phyloP scores from a whole-genome alignment of 2,888 invertebrate genomes.

The Pristionchus mayeri region DNA sequence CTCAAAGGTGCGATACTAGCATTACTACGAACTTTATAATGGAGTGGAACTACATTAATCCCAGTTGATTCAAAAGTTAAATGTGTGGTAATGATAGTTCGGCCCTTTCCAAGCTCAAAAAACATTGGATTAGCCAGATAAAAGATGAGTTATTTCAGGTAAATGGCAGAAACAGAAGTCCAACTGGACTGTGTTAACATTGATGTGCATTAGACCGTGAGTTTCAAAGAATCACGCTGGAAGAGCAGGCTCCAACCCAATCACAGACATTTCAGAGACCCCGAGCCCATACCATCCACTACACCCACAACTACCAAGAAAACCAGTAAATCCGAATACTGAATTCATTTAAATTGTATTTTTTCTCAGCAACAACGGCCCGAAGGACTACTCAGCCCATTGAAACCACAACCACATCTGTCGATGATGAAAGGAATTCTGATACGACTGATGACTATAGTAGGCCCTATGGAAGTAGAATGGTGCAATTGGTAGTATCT shows the following conservation, averaged over 20 bases:
- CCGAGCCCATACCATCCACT: neutral
- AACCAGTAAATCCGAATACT: neutral
- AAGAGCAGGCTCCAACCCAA: neutral
- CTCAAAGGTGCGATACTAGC: neutral
- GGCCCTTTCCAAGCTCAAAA: no score
- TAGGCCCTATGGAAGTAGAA: no score
- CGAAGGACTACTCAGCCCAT: no score
- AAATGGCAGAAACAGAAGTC: neutral
- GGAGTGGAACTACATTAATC: neutral
- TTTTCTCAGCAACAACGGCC: no score
- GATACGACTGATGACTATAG: no score
- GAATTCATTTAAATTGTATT: no score
- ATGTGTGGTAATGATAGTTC: no score
- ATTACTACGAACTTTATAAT: neutral
- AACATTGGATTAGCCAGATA: no score
- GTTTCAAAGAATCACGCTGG: neutral
- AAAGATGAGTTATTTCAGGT: neutral
- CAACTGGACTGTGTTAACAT: neutral
- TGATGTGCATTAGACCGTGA: constrained; percentile 18
- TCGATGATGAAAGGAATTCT: no score
- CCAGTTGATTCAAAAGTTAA: neutral
- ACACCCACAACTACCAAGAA: neutral
- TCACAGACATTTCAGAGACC: constrained; percentile 1
- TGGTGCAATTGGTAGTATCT: no score
- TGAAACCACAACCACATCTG: no score